phyloP scores from a whole-genome alignment of 37 sponge, comb jelly and placozoan species.

The Chondrosia reniformis region DNA sequence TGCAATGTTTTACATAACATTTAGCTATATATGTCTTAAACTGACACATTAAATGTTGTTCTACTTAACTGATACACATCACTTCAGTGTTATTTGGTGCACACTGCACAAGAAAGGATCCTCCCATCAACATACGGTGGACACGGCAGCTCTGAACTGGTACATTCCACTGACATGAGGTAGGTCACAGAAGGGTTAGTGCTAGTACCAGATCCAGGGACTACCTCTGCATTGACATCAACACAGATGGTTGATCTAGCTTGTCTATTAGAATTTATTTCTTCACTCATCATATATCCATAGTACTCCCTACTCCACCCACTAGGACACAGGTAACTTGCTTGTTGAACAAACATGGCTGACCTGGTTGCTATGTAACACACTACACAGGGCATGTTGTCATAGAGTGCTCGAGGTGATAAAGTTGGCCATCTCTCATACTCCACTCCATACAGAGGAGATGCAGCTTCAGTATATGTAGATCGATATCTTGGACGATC shows the following conservation, averaged over 20 bases:
- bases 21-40: no score
- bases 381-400: conserved; percentile 15
- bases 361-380: background rate
- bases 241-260: conserved; percentile 11
- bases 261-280: background rate
- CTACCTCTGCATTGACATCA: background rate
- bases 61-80: no score
- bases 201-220: background rate
- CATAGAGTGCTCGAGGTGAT: background rate
- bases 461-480: no score
- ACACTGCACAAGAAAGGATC: no score
- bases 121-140: no score
- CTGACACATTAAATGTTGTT: no score
- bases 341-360: background rate
- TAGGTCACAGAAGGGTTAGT: background rate
- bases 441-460: conserved; percentile 21
- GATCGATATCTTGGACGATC: no score
- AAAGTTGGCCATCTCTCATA: background rate
- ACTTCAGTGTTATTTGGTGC: no score
- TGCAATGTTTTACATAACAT: no score
- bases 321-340: background rate
- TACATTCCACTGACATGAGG: background rate
- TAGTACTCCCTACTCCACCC: conserved; percentile 10
- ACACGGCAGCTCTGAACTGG: no score
- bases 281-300: conserved; percentile 1